Evolutionary conservation across 2,113 vertebrate genomes (phyloP), one percentile per base, ranked within the genome.

Genomic region (Perca flavescens): DNA sequence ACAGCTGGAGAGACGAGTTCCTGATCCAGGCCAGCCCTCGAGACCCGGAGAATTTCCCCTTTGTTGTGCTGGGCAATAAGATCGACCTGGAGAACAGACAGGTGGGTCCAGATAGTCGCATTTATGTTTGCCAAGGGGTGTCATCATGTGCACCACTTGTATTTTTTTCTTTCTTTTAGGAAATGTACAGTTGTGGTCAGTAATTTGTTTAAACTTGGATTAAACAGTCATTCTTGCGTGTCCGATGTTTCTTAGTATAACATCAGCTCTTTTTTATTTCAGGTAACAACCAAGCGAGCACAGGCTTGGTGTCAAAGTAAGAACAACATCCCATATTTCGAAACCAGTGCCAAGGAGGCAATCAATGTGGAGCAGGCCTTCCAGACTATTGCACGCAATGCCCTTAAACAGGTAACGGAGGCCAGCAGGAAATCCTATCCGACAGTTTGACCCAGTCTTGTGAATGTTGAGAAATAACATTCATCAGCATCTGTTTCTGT

Each of bases 291-390:
- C 88, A 99, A 99, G 93, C 93, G 97, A 86, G 97, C 98, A 12
- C 98, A 99, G 93, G 97, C 96, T 83, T 99, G 98, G 98, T 99
- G 97, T 95, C 97, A 99, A 95, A 99, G 97, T 95, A 99, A 99
- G 96, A 99, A 99, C 95, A 98, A 98, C 95, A 98, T 99, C 94
- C 98, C 98, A 4, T 99, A 99, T 92, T 98, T 98, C 15, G 97
- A 99, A 95, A 99, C 97, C 94, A 99, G 98, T 86, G 97, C 97
- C 92, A 99, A 99, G 95, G 97, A 99, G 92, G 98, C 98, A 52
- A 98, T 99, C 91, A 99, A 99, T 0, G 97, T 99, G 94, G 97
- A 99, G 94, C 97, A 99, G 90, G 97, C 97, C 80, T 99, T 99
- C 92, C 97, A 99, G 95, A 99, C 97, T 12, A 99, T 99, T 82